Evolutionary conservation across 2,888 invertebrate species (phyloP).

Genomic region (Volucella zonaria): DNA sequence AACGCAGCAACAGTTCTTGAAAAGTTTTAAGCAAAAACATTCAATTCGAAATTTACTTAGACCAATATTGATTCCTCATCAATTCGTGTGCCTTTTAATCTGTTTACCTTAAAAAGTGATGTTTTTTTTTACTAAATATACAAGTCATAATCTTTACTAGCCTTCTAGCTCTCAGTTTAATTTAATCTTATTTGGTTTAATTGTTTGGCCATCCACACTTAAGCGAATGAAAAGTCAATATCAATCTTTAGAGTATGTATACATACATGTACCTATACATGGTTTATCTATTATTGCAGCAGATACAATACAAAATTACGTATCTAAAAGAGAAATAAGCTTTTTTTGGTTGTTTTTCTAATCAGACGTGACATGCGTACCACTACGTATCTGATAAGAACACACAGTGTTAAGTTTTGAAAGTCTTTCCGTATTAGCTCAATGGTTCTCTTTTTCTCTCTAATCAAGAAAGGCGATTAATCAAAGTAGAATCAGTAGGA

Average conservation of each 20-base stretch:
- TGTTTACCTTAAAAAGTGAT: slow-evolving; percentile 29
- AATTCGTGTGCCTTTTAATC: slow-evolving; percentile 3
- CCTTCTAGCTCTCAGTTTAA: not conserved
- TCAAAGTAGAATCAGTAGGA: not conserved
- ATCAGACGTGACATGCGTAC: slow-evolving; percentile 7
- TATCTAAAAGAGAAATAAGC: slow-evolving; percentile 8
- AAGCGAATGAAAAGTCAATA: slow-evolving; percentile 43
- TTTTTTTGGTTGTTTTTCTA: not conserved
- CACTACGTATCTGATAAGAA: slow-evolving; percentile 4
- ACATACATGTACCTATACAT: slow-evolving; percentile 39
- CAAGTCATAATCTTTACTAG: not conserved
- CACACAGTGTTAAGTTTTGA: not conserved
- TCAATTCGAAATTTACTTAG: slow-evolving; percentile 5
- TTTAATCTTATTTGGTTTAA: slow-evolving; percentile 43
- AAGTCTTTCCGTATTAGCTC: not conserved
- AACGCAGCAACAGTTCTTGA: too few species aligned
- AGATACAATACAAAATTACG: slow-evolving; percentile 5
- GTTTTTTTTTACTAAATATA: not conserved
- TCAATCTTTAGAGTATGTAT: slow-evolving; percentile 33
- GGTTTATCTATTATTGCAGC: slow-evolving; percentile 24
- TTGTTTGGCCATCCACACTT: slow-evolving; percentile 17
- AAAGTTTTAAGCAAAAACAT: too few species aligned
- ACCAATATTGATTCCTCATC: slow-evolving; percentile 34
- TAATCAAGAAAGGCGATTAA: not conserved
- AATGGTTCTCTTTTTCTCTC: not conserved